phyloP scores from a whole-genome alignment of 1,140 invertebrate genomes.

The Oscheius sp. region DNA sequence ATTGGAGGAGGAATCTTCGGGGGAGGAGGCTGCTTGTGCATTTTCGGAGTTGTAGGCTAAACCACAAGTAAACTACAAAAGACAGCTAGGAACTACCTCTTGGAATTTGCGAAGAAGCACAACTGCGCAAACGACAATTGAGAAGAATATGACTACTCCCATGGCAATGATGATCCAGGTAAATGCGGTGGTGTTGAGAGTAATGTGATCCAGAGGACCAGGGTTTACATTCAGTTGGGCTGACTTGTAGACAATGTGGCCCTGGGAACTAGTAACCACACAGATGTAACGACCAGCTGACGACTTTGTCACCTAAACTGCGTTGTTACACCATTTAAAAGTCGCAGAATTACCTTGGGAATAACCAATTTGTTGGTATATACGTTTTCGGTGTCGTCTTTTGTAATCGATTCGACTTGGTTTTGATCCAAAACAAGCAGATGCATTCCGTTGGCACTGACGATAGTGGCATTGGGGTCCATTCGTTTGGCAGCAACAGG shows the following conservation, averaged over 20 bases:
- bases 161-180: conserved; percentile 2
- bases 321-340: neutral
- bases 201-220: neutral
- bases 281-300: conserved; percentile 40
- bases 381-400: conserved; percentile 24
- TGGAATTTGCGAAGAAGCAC: conserved; percentile 16
- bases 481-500: neutral
- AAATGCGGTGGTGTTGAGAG: neutral
- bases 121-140: conserved; percentile 12
- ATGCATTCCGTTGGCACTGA: conserved; percentile 40
- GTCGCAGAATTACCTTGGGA: conserved; percentile 16
- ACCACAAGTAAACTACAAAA: neutral
- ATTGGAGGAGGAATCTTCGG: conserved; percentile 25
- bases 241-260: conserved; percentile 39
- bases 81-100: neutral
- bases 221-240: conserved; percentile 33
- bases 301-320: conserved; percentile 9
- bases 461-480: conserved; percentile 36
- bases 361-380: conserved; percentile 35
- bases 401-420: conserved; percentile 22
- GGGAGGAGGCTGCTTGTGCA: conserved; percentile 25
- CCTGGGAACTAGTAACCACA: conserved; percentile 36
- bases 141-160: conserved; percentile 5
- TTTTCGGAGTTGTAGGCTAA: conserved; percentile 1
- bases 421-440: conserved; percentile 33